Evolutionary conservation across 2,797 vertebrate species (phyloP).

Genomic region (Siniperca scherzeri): DNA sequence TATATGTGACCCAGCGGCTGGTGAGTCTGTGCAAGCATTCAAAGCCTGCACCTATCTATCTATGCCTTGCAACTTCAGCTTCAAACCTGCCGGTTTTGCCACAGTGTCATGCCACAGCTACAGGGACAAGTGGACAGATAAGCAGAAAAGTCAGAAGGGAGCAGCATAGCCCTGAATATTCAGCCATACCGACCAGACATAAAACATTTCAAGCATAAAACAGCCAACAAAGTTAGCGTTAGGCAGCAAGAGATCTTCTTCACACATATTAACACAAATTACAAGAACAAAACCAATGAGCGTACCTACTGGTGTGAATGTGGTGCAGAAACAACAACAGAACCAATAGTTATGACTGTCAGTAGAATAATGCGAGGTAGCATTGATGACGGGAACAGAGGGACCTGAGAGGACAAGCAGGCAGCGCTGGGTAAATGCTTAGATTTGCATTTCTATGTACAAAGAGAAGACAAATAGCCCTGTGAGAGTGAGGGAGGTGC

Average conservation of each 20-base stretch:
- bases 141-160: slow-evolving; percentile 24
- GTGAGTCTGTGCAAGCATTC: slow-evolving; percentile 25
- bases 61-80: slow-evolving; percentile 24
- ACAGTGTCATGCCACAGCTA: slow-evolving; percentile 30
- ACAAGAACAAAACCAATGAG: slow-evolving; percentile 25
- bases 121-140: slow-evolving; percentile 18
- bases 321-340: slow-evolving; percentile 39
- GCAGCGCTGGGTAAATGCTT: slow-evolving; percentile 74
- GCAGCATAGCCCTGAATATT: slow-evolving; percentile 27
- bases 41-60: slow-evolving; percentile 16
- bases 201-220: slow-evolving; percentile 55
- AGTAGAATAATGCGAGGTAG: slow-evolving; percentile 76
- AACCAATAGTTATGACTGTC: slow-evolving; percentile 48
- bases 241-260: slow-evolving; percentile 36
- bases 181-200: slow-evolving; percentile 9
- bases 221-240: slow-evolving; percentile 19
- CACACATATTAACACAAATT: slow-evolving; percentile 37
- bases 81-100: slow-evolving; percentile 18
- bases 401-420: slow-evolving; percentile 77
- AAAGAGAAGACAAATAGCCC: slow-evolving; percentile 74
- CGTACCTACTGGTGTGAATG: slow-evolving; percentile 49
- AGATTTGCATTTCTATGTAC: slow-evolving; percentile 72
- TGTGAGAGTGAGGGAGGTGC: slow-evolving; percentile 67
- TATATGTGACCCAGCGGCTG: slow-evolving; percentile 28
- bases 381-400: slow-evolving; percentile 58